Conservation (phyloP, 2,797 vertebrate genomes). For the Siniperca undulata region DNA sequence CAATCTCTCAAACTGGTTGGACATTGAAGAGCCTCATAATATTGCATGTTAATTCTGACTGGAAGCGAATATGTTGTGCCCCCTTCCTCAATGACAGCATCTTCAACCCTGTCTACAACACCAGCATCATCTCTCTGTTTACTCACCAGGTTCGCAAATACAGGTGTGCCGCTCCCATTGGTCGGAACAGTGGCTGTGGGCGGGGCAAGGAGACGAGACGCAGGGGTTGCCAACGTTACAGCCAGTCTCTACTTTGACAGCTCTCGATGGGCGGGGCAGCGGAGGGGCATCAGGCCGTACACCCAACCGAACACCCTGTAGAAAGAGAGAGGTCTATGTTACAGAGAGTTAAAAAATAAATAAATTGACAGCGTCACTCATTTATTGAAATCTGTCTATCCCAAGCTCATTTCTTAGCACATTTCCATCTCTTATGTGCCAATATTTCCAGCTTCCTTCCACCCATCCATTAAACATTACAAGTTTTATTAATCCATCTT, state of each 20-base stretch:
- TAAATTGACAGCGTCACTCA: neutral
- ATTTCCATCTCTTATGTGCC: neutral
- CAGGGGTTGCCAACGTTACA: conserved; percentile 91
- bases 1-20: neutral
- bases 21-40: neutral
- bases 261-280: conserved; percentile 89
- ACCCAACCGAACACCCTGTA: conserved; percentile 93
- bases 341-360: neutral
- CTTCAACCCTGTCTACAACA: neutral
- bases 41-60: neutral
- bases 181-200: conserved; percentile 91
- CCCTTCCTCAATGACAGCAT: neutral
- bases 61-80: neutral
- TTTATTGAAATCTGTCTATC: neutral
- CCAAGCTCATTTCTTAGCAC: neutral
- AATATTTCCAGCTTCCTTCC: conserved; percentile 11
- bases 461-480: conserved; percentile 16
- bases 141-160: conserved; percentile 91
- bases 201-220: conserved; percentile 90
- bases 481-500: conserved; percentile 40
- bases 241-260: conserved; percentile 91
- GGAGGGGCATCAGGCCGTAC: conserved; percentile 87
- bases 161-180: conserved; percentile 94
- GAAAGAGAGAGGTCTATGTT: neutral
- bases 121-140: neutral